Base-by-base conservation (phyloP, 2,888 invertebrate species). In the Neoaliturus tenellus region DNA sequence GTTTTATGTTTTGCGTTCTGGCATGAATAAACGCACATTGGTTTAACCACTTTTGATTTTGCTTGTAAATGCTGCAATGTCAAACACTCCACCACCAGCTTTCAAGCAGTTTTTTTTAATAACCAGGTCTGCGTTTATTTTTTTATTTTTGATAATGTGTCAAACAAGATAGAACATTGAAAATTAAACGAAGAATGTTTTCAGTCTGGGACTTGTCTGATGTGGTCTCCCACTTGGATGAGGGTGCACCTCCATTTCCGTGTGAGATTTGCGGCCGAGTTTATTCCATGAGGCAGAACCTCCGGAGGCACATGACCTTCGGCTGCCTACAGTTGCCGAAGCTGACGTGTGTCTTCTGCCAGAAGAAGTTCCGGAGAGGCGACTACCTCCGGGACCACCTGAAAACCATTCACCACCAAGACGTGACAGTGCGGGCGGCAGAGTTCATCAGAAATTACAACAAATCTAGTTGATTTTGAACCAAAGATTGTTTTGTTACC, bases 241-340 rank as follows among this genome's bases (percentile, higher is more conserved):
- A 41, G 41, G 25, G 17, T 17, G 14, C 25, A 14, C 44, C 78
- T 20, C 78, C 51, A 4, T 86, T 82, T 80, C 33, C 35, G 48
- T 87, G 87, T 67, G 62, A 73, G 14, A 62, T 51, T 28, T 87
- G 87, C 44, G 81, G 67, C n/a, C 84, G 84, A 81, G 73, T 48
- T 12, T 87, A 87, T 75, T 85, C 82, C 51, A 83, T 85, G 78
- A 75, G 75, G 25, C 81, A 80, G 48, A 82, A 85, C 84, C 80
- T 88, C 17, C 85, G 82, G 25, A 84, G 88, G 25, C 89, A 89
- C 83, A 58, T 86, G 69, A 85, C 84, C 75, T 87, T 86, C 51
- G 88, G 88, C 80, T 89, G 89, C 73, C 88, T 88, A 14, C 80
- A 83, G 17, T 78, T 80, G 20, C 86, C 86, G 0, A 84, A 83